phyloP scores from a whole-genome alignment of 2,888 invertebrate genomes.

The Lochmaea crataegi region DNA sequence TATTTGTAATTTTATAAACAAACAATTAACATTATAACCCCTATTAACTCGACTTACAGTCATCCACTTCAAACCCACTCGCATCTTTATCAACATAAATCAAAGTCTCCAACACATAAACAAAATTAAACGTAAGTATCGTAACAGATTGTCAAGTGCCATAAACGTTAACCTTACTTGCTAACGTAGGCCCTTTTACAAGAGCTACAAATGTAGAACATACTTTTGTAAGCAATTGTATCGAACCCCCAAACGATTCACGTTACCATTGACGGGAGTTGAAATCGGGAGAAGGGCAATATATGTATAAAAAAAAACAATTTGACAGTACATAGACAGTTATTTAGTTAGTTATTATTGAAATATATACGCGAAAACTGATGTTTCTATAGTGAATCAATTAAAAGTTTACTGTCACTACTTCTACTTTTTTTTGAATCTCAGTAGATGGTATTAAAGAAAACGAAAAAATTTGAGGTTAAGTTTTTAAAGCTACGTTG shows the following conservation, averaged over 20 bases:
- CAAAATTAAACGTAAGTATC: slow-evolving; percentile 50
- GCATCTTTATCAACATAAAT: slow-evolving; percentile 32
- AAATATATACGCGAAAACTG: too few species aligned
- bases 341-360: too few species aligned
- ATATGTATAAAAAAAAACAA: neutral
- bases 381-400: too few species aligned
- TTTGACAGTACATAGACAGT: neutral
- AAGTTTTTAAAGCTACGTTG: too few species aligned
- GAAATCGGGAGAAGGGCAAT: neutral
- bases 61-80: slow-evolving; percentile 22
- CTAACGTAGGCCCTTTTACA: slow-evolving; percentile 41
- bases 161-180: slow-evolving; percentile 49
- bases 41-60: neutral
- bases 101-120: slow-evolving; percentile 47
- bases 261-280: slow-evolving; percentile 19
- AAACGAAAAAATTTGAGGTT: too few species aligned
- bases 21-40: neutral
- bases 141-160: slow-evolving; percentile 58
- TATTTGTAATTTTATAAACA: slow-evolving; percentile 3
- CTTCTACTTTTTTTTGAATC: too few species aligned
- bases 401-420: too few species aligned
- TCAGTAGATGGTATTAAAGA: too few species aligned
- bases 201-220: slow-evolving; percentile 54
- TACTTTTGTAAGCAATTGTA: slow-evolving; percentile 49
- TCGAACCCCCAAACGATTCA: slow-evolving; percentile 30